Conservation (phyloP, 2,888 invertebrate species). For the Eupithecia subumbrata region DNA sequence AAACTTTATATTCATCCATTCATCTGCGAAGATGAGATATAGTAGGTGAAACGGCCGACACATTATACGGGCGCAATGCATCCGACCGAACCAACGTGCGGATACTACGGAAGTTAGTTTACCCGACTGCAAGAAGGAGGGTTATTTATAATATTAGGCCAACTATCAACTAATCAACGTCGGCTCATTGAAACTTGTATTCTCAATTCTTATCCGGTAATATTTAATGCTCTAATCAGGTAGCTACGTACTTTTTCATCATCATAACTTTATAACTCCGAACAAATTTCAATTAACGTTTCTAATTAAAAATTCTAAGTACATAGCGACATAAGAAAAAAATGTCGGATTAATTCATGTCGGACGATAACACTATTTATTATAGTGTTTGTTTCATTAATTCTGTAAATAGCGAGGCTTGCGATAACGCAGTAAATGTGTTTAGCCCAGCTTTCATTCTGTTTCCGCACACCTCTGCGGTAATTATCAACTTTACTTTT, state of each 20-base stretch:
- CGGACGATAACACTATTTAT: conserved; percentile 75
- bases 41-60: neutral
- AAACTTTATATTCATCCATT: no score
- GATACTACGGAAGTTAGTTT: neutral
- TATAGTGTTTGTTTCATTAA: conserved; percentile 73
- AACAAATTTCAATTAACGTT: conserved; percentile 77
- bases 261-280: conserved; percentile 54
- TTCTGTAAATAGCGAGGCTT: conserved; percentile 57
- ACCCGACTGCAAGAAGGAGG: neutral
- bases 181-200: neutral
- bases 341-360: conserved; percentile 58
- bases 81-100: neutral
- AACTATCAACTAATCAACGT: neutral
- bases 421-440: conserved; percentile 38
- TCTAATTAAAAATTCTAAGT: conserved; percentile 75
- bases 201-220: conserved; percentile 26
- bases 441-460: conserved; percentile 9
- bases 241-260: conserved; percentile 46
- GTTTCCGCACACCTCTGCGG: neutral
- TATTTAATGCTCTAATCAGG: conserved; percentile 50
- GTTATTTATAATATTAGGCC: neutral
- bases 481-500: neutral
- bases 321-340: conserved; percentile 58
- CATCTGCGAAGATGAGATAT: no score
- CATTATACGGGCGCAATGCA: neutral